Percentiles rank a stretch among this genome's conserved stretches.
phyloP scores from a whole-genome alignment of 2,113 vertebrate genomes.

The Gobius niger region DNA sequence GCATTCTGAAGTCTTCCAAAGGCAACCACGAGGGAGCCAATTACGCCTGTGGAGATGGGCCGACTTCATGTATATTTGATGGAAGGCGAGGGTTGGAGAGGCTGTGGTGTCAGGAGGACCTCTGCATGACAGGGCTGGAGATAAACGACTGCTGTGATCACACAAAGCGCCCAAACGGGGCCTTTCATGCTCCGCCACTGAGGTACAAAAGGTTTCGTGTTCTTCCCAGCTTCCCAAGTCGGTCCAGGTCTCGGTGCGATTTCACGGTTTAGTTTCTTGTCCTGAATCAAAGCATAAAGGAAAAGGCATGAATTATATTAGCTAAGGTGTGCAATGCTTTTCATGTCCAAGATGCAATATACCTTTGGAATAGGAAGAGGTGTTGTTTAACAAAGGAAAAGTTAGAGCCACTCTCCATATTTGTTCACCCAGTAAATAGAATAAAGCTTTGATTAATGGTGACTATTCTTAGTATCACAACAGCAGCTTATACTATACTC shows the following conservation, averaged over 20 bases:
- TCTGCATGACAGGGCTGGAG: constrained; percentile 3
- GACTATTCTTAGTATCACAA: too few species aligned
- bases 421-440: too few species aligned
- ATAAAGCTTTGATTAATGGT: too few species aligned
- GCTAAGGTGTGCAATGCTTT: not conserved
- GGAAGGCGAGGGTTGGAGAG: constrained; percentile 36
- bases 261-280: not conserved
- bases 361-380: too few species aligned
- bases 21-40: constrained; percentile 66
- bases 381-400: too few species aligned
- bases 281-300: not conserved
- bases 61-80: constrained; percentile 70
- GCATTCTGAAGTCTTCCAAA: constrained; percentile 34
- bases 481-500: too few species aligned
- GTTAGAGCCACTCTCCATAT: too few species aligned
- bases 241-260: not conserved
- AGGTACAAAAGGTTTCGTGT: not conserved
- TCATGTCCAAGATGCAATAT: too few species aligned
- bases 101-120: constrained; percentile 23
- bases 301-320: too few species aligned
- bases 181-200: not conserved
- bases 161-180: not conserved
- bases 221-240: not conserved
- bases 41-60: constrained; percentile 62
- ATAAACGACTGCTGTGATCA: constrained; percentile 8